Evolutionary conservation across 23 tunicate genomes (phyloP).

Genomic region (Aplidium turbinatum): DNA sequence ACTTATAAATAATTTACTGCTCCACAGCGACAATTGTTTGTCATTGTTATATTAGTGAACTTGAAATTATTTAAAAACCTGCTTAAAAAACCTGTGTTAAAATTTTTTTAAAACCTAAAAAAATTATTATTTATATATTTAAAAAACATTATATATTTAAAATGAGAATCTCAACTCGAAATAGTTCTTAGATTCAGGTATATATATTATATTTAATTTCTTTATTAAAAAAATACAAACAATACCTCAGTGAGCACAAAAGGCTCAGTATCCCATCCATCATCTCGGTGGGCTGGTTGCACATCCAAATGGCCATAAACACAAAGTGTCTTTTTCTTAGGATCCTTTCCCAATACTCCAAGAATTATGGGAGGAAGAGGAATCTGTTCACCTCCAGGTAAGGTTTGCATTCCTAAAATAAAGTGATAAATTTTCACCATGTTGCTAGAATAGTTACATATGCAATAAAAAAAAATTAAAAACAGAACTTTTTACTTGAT

Average conservation of each 20-base stretch:
- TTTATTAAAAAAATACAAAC: background rate
- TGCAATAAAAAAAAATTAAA: too few species aligned
- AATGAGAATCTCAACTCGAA: too few species aligned
- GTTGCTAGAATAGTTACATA: too few species aligned
- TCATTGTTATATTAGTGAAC: background rate
- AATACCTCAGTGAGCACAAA: constrained; percentile 91
- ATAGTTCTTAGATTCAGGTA: too few species aligned
- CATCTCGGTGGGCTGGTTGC: constrained; percentile 88
- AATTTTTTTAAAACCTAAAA: too few species aligned
- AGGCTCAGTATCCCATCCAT: constrained; percentile 99
- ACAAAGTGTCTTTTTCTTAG: constrained; percentile 86
- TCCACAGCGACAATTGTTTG: background rate
- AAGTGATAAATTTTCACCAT: too few species aligned
- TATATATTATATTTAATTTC: too few species aligned
- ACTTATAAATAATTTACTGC: background rate
- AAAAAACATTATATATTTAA: too few species aligned
- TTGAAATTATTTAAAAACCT: too few species aligned
- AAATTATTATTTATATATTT: too few species aligned
- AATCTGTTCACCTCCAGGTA: constrained; percentile 70
- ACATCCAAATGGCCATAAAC: constrained; percentile 99
- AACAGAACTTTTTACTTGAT: too few species aligned
- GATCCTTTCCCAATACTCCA: constrained; percentile 88
- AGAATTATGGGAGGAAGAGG: constrained; percentile 89
- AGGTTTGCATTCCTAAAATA: constrained; percentile 59
- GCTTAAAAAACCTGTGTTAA: too few species aligned